Base-by-base conservation (phyloP, 2,113 vertebrate species). In the Emydocephalus ijimae region DNA sequence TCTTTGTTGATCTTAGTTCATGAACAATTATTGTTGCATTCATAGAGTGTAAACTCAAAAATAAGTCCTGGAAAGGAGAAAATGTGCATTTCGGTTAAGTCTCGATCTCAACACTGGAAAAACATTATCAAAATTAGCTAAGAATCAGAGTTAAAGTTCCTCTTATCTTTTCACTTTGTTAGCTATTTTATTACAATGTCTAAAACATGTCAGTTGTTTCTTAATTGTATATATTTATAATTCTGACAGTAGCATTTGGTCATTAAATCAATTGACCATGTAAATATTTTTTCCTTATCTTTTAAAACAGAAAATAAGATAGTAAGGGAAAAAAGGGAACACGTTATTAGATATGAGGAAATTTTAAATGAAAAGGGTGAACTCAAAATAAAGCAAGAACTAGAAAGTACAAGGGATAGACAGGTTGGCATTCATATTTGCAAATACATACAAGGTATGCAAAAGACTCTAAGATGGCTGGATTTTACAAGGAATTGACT, bases 1-100 rank as follows among this genome's bases (percentile, higher is more conserved):
- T 96, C 90, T 92, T 94, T 96, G 95, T 91, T 59, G 45, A 89
- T 92, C 11, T 48, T 95, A 95, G 52, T 24, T 91, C 64, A 93
- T 89, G 48, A 92, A 94, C 11, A 90, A 39, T 11, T 61, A 39
- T 18, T 88, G 92, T 81, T 91, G 88, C 50, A 48, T 89, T 93
- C 10, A 12, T 93, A 0, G 48, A 0, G 0, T 56, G 1, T 59
- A 81, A 1, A 5, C 3, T 93, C 12, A 1, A 18, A 91, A 93
- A 88, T 89, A 94, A 39, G 39, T 93, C 29, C 85, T 0, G 2
- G n/a, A 34, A 39, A 39, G 34, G 74, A 3, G 92, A 86, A 87
- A 96, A 95, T 0, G 1, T 59, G 90, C 87, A 23, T 92, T 92
- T 90, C 23, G 61, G 88, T 92, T 92, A 88, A 85, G 5, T 21